Evolutionary conservation across 2,888 invertebrate species (phyloP).

Genomic region (Drosophila melanosoma): DNA sequence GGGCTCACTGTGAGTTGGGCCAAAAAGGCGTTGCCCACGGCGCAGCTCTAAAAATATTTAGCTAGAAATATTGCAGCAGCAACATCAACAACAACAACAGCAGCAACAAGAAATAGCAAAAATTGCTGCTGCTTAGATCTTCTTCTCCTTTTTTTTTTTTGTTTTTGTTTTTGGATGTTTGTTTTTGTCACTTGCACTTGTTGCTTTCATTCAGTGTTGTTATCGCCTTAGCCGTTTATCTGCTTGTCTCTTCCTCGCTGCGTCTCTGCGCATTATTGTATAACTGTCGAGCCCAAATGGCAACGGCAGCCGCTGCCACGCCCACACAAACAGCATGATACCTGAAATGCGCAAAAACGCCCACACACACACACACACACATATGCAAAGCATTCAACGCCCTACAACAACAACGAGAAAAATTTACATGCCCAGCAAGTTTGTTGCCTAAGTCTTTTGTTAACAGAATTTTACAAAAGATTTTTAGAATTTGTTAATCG

Average conservation of each 20-base stretch:
- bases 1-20: conserved; percentile 17
- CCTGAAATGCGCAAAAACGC: conserved; percentile 46
- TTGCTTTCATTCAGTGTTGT: conserved; percentile 50
- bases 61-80: conserved; percentile 45
- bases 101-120: conserved; percentile 19
- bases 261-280: conserved; percentile 54
- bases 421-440: conserved; percentile 30
- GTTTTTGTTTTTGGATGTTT: conserved; percentile 13
- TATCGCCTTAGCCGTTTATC: conserved; percentile 39
- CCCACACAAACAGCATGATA: conserved; percentile 43
- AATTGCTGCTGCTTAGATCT: conserved; percentile 11
- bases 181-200: conserved; percentile 74
- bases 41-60: conserved; percentile 51
- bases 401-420: conserved; percentile 3
- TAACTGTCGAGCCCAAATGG: conserved; percentile 42
- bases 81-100: conserved; percentile 20
- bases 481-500: not conserved
- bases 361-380: conserved; percentile 28
- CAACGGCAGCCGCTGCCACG: conserved; percentile 44
- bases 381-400: conserved; percentile 28
- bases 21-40: conserved; percentile 57
- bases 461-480: not conserved
- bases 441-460: conserved; percentile 40
- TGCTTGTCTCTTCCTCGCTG: conserved; percentile 19
- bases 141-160: not conserved